Conservation (phyloP, 2,797 vertebrate genomes). For the Esox masquinongy region DNA sequence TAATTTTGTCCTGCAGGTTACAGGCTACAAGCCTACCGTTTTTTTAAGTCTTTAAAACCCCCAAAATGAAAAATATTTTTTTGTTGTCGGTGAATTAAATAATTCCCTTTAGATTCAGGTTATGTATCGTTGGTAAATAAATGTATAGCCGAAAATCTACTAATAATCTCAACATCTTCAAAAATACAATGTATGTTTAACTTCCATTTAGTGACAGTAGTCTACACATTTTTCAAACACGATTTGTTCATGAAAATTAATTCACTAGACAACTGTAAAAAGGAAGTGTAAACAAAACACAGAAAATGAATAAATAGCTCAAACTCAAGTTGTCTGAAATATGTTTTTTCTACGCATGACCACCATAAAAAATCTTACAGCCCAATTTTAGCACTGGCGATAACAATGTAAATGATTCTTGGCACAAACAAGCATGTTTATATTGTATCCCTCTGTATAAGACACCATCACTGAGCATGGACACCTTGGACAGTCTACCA, state of each 20-base stretch:
- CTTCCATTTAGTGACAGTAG: background rate
- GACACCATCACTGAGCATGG: background rate
- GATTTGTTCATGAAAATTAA: too few species aligned
- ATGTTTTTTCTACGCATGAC: too few species aligned
- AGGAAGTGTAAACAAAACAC: too few species aligned
- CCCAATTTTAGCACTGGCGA: background rate
- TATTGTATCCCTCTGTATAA: background rate
- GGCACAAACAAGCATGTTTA: background rate
- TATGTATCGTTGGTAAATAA: background rate
- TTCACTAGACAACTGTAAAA: too few species aligned
- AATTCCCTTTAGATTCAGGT: background rate
- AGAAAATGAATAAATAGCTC: too few species aligned
- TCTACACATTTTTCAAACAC: background rate
- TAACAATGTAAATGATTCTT: background rate
- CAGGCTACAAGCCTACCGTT: background rate
- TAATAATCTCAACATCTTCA: too few species aligned
- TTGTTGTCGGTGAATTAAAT: background rate
- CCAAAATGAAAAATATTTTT: background rate
- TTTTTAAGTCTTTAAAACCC: background rate
- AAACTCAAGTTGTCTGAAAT: too few species aligned
- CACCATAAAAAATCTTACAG: background rate
- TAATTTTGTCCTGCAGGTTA: too few species aligned
- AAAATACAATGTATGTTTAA: too few species aligned
- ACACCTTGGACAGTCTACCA: background rate
- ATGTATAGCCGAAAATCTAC: background rate